Base-by-base conservation (phyloP, 2,797 vertebrate genomes). In the Mormyrus proboscirostris region DNA sequence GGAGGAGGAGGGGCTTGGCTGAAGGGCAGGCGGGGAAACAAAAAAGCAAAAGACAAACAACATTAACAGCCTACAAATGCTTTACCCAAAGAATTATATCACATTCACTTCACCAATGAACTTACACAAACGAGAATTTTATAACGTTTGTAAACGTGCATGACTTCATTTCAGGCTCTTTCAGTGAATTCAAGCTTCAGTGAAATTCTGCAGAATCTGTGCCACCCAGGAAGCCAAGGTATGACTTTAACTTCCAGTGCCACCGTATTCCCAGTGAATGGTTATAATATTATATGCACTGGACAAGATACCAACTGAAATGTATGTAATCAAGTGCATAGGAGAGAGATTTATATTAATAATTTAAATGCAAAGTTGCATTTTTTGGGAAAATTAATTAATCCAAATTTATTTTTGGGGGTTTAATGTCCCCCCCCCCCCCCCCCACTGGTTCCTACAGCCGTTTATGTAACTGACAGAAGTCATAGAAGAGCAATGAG, bases 1-100 rank as follows among this genome's bases (percentile, higher is more conserved):
- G 92, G 99, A 99, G 90, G 98, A 99, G 87, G 98, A 99, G 76
- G 99, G 98, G 94, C 99, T 99, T 82, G 98, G 98, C 97, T 99
- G 95, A 91, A 95, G 95, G 0, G 91, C 94, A 14, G 90, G 19
- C 33, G 25, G 55, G 29, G 73, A 38, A 89, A 44, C 2, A 84
- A 19, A 59, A 76, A 51, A 8, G 6, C 2, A 62, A 38, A 86
- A 25, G 89, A 16, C 1, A 83, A 10, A 83, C 47, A 25, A 76
- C 76, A 82, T 82, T 82, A 82, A 19, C 76, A 49, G 41, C 38
- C 44, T 22, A 47, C 5, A n/a, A 84, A 49, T 2, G 7, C 19
- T 50, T 29, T 29, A 51, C 49, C n/a, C 82, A 49, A 50, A 29
- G n/a, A 85, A 85, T 14, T 6, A 14, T 73, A 38, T 14, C 14